These are phyloP conservation scores for Prolemur simus DNA, from an alignment of 2,113 vertebrate genomes.

Conservation along the genomic window DNA sequence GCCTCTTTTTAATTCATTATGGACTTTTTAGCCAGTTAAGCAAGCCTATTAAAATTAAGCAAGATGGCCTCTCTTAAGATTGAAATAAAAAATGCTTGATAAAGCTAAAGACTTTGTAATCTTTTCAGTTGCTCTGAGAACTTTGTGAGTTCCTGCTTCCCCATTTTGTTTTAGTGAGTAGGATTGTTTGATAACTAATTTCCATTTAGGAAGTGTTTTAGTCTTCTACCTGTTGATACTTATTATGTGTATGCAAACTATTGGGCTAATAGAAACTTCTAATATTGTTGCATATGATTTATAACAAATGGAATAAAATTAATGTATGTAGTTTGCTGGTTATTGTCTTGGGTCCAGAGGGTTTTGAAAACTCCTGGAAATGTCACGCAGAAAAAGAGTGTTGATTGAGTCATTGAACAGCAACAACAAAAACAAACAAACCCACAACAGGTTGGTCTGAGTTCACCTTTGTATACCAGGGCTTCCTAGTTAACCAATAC, in stretches of 20 bases:
- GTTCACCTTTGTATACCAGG: not conserved
- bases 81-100: not conserved
- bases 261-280: not conserved
- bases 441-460: not conserved
- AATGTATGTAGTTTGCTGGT: not conserved
- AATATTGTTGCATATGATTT: not conserved
- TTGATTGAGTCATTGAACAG: not conserved
- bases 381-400: not conserved
- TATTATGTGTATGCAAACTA: not conserved
- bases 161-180: not conserved
- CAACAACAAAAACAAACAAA: conserved; percentile 13
- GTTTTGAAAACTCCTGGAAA: conserved; percentile 9
- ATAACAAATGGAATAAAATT: not conserved
- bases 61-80: not conserved
- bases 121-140: not conserved
- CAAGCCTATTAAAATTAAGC: not conserved
- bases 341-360: not conserved
- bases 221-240: not conserved
- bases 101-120: not conserved
- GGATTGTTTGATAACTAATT: not conserved
- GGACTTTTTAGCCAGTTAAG: not conserved
- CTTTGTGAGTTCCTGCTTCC: not conserved
- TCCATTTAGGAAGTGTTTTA: not conserved
- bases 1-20: not conserved
- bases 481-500: conserved; percentile 28